Conservation (phyloP, 1,140 invertebrate genomes). For the Drosophila littoralis region DNA sequence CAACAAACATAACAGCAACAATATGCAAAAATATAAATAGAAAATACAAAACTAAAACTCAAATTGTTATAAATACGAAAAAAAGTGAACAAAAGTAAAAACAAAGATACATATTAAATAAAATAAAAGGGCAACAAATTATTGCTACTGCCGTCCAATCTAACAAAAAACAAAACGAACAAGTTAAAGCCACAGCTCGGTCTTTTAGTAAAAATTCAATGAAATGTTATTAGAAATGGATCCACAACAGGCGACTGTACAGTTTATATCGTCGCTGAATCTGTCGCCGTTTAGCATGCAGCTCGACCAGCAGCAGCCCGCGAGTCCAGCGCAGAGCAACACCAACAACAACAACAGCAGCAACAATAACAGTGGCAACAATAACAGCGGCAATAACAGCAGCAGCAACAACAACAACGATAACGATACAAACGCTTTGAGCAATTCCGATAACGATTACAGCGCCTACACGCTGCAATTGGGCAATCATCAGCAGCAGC, state of each 20-base stretch:
- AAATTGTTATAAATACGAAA: not conserved
- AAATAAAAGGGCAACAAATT: slow-evolving; percentile 25
- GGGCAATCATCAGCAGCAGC: slow-evolving; percentile 61
- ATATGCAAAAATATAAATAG: slow-evolving; percentile 35
- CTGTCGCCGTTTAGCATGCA: slow-evolving; percentile 92
- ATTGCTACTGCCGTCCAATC: slow-evolving; percentile 53
- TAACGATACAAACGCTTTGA: slow-evolving; percentile 64
- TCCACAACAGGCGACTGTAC: slow-evolving; percentile 90
- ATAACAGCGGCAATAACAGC: slow-evolving; percentile 23
- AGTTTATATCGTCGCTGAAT: slow-evolving; percentile 92
- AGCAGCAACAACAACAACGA: slow-evolving; percentile 59
- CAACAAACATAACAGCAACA: slow-evolving; percentile 25
- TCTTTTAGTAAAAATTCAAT: slow-evolving; percentile 54
- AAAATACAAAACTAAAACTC: slow-evolving; percentile 17
- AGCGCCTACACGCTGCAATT: slow-evolving; percentile 74
- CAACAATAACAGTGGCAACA: slow-evolving; percentile 83
- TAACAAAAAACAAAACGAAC: slow-evolving; percentile 9
- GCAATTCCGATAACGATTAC: slow-evolving; percentile 72
- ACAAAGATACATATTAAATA: slow-evolving; percentile 16
- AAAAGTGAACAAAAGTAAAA: slow-evolving; percentile 15
- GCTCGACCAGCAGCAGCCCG: slow-evolving; percentile 88
- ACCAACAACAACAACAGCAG: slow-evolving; percentile 81
- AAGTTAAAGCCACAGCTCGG: slow-evolving; percentile 6
- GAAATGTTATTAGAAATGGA: slow-evolving; percentile 93
- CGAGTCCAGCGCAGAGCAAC: slow-evolving; percentile 86